Conservation (phyloP, 2,888 invertebrate species). For the Melanostoma scalare region DNA sequence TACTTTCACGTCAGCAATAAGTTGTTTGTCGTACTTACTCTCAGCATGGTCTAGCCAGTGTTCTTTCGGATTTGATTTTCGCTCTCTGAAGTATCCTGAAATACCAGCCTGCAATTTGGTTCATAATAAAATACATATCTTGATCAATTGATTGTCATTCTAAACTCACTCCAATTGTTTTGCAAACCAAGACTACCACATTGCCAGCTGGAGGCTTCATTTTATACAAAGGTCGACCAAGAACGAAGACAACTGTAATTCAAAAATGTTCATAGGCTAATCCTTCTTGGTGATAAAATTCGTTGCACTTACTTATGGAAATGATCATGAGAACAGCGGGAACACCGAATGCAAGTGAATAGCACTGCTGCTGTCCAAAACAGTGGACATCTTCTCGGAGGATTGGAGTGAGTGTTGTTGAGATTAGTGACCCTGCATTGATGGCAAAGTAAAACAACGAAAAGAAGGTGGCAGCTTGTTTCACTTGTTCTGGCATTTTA, state of each 20-base stretch:
- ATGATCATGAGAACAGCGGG: slow-evolving; percentile 93
- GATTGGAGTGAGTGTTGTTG: slow-evolving; percentile 93
- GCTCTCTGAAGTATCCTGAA: slow-evolving; percentile 84
- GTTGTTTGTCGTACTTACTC: slow-evolving; percentile 86
- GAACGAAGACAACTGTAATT: slow-evolving; percentile 86
- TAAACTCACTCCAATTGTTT: slow-evolving; percentile 86
- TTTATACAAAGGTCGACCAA: slow-evolving; percentile 90
- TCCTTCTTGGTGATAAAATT: neutral
- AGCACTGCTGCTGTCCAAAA: slow-evolving; percentile 90
- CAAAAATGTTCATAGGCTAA: slow-evolving; percentile 47
- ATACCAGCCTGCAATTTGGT: slow-evolving; percentile 84
- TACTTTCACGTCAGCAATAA: slow-evolving; percentile 91
- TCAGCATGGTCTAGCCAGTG: slow-evolving; percentile 97
- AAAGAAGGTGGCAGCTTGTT: slow-evolving; percentile 93
- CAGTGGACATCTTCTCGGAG: slow-evolving; percentile 91
- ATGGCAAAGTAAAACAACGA: slow-evolving; percentile 97
- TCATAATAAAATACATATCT: neutral
- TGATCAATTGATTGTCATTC: neutral
- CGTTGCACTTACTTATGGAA: slow-evolving; percentile 86
- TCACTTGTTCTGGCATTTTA: slow-evolving; percentile 89
- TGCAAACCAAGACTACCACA: slow-evolving; percentile 87
- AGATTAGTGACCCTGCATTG: slow-evolving; percentile 94
- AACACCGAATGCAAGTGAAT: slow-evolving; percentile 93
- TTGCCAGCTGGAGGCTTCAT: slow-evolving; percentile 92
- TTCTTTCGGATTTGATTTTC: slow-evolving; percentile 83